phyloP scores from a whole-genome alignment of 2,797 vertebrate genomes.

The Malurus leucopterus region DNA sequence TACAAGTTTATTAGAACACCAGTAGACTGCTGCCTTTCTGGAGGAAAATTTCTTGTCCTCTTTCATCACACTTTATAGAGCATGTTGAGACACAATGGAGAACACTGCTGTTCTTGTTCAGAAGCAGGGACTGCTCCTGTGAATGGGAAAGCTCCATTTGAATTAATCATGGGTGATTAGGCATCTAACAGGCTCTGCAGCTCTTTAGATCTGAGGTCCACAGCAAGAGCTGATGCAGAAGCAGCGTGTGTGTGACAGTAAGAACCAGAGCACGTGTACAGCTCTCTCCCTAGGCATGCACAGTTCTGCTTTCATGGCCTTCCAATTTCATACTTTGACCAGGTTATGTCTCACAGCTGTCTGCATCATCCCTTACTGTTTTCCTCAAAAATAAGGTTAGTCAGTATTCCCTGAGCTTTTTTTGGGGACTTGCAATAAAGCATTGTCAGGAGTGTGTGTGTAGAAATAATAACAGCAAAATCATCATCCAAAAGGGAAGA shows the following conservation, averaged over 20 bases:
- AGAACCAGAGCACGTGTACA: neutral
- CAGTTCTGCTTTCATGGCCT: neutral
- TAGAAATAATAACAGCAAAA: neutral
- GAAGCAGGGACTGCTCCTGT: constrained; percentile 33
- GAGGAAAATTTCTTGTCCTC: constrained; percentile 4
- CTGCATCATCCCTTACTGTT: neutral
- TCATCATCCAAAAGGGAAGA: neutral
- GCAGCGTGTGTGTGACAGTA: neutral
- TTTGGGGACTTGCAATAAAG: neutral
- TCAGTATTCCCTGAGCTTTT: neutral
- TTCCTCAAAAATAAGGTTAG: neutral
- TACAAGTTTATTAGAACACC: constrained; percentile 18
- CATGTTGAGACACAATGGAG: constrained; percentile 19
- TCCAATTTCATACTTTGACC: neutral
- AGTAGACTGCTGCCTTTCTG: neutral
- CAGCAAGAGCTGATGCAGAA: neutral
- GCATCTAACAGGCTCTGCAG: constrained; percentile 15
- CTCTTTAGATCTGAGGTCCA: neutral
- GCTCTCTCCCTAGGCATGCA: neutral
- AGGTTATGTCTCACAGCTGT: neutral
- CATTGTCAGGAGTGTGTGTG: neutral
- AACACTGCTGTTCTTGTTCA: neutral
- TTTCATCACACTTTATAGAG: constrained; percentile 29
- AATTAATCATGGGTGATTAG: constrained; percentile 42
- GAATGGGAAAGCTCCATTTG: constrained; percentile 23